A percentile compares a stretch with the other conserved stretches of the same genome.
phyloP scores from a whole-genome alignment of 2,888 invertebrate species.

The Nycteola revayana region DNA sequence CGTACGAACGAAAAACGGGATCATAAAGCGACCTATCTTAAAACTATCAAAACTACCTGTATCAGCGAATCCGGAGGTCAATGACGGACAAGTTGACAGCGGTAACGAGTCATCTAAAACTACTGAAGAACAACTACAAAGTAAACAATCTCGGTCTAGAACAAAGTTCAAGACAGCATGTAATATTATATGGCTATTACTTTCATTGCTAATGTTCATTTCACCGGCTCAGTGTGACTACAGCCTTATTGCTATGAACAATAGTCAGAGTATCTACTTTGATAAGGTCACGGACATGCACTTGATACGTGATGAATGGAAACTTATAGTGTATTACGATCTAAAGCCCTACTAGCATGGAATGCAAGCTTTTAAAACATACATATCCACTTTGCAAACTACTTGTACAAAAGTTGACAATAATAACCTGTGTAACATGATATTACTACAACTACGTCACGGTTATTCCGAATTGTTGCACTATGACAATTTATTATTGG shows the following conservation, averaged over 20 bases:
- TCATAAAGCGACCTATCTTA: no score
- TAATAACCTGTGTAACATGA: slow-evolving; percentile 1
- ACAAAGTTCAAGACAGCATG: no score
- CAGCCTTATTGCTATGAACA: not conserved
- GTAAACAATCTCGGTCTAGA: no score
- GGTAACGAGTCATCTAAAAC: no score
- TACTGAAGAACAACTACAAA: no score
- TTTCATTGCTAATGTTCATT: no score
- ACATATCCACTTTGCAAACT: not conserved
- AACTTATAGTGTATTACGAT: slow-evolving; percentile 3
- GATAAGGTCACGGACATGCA: not conserved
- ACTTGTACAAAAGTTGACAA: not conserved
- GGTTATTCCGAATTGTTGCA: slow-evolving; percentile 1
- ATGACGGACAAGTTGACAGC: no score
- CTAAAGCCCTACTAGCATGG: slow-evolving; percentile 8
- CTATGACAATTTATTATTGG: slow-evolving; percentile 1
- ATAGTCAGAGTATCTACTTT: slow-evolving; percentile 4
- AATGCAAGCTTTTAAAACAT: not conserved
- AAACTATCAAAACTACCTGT: no score
- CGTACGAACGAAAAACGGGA: no score
- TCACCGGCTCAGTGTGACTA: not conserved
- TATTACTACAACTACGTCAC: slow-evolving; percentile 2
- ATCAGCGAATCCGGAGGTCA: no score
- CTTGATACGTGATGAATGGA: slow-evolving; percentile 4
- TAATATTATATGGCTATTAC: no score